Base-by-base conservation (phyloP, 2,888 invertebrate genomes). In the Drosophila nr. fundita region DNA sequence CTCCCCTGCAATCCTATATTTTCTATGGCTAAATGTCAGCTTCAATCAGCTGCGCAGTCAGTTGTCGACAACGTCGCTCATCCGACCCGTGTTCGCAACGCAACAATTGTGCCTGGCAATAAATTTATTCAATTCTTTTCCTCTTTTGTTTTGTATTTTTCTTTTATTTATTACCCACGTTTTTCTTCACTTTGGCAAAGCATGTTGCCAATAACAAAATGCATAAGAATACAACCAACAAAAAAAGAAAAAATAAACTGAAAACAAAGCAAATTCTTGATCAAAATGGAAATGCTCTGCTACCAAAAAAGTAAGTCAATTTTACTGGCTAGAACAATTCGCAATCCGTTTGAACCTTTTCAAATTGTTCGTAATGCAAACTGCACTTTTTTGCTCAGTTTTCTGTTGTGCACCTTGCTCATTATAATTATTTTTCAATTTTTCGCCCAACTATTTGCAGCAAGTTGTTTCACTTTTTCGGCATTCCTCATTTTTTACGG, bases 41-140 rank as follows among this genome's bases (percentile, higher is more conserved):
- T 84, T 77, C 85, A 87, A 84, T 85, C 85, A 84, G 68, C 73
- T 71, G 82, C 61, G 77, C 77, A 74, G 74, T 81, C 81, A 75
- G 73, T 53, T 75, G 71, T 78, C 73, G 48, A 63, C 68, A 68
- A 50, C 59, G 40, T 73, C 64, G 59, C 82, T 74, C 81, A 86
- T 86, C 60, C 83, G 83, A 78, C 72, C 68, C 68, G 73, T 78
- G 68, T 73, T 63, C 69, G 65, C 72, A 68, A 61, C 69, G 77
- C 73, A 78, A 71, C 80, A 79, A 76, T 87, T 80, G 77, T 73
- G 74, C 53, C 55, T 62, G 69, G 78, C 89, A 82, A 87, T 89
- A 82, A 84, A 89, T 89, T 87, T 82, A 80, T 77, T n/a, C 78
- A 79, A 75, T 73, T 40, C 15, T n/a, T 57, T 69, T 73, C 66